Conservation (phyloP, 2,888 invertebrate genomes). For the Leistus spinibarbis region DNA sequence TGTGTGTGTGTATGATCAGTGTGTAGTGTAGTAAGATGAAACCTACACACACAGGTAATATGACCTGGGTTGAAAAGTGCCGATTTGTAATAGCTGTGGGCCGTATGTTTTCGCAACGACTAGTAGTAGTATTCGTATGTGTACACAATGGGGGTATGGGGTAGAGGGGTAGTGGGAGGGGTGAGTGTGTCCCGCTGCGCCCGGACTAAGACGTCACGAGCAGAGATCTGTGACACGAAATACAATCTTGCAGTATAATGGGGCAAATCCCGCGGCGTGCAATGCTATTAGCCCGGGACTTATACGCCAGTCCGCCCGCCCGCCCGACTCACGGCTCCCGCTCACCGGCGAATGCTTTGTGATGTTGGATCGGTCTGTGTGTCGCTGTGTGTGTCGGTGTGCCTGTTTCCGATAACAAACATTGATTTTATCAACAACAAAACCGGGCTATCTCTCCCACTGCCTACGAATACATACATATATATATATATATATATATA, state of each 20-base stretch:
- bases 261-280: conserved; percentile 52
- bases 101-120: not conserved
- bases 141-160: not conserved
- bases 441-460: conserved; percentile 10
- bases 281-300: conserved; percentile 51
- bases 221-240: conserved; percentile 55
- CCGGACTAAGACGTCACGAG: conserved; percentile 54
- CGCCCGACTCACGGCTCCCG: conserved; percentile 4
- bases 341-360: conserved; percentile 23
- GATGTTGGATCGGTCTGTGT: too few relatives aligned
- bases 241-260: conserved; percentile 56
- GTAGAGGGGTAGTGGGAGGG: not conserved
- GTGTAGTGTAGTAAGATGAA: not conserved
- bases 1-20: not conserved
- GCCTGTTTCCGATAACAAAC: conserved; percentile 41
- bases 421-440: conserved; percentile 51
- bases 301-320: conserved; percentile 5
- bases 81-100: conserved; percentile 4
- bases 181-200: conserved; percentile 49
- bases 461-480: too few relatives aligned
- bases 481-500: too few relatives aligned
- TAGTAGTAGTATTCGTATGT: not conserved
- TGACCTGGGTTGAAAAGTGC: conserved; percentile 19
- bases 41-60: not conserved
- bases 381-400: not conserved